Percentiles rank a stretch among this genome's conserved stretches.
phyloP scores from a whole-genome alignment of 2,888 invertebrate genomes.

The Oscheius sp. region DNA sequence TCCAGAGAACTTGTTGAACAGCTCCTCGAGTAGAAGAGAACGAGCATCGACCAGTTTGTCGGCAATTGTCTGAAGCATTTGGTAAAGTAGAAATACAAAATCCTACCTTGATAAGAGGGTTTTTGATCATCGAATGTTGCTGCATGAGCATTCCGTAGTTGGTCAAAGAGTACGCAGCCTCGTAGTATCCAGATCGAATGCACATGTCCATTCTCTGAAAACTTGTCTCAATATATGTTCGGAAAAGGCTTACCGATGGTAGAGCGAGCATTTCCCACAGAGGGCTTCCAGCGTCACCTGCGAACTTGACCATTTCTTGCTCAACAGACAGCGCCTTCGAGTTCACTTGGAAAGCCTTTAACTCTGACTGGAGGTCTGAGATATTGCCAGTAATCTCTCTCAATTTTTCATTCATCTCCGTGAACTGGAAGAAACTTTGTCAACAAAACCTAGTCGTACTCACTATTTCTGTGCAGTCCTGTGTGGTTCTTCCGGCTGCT shows the following conservation, averaged over 20 bases:
- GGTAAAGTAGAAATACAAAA: background rate
- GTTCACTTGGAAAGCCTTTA: conserved; percentile 58
- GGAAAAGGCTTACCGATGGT: conserved; percentile 50
- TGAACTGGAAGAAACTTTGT: conserved; percentile 58
- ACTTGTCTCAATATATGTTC: background rate
- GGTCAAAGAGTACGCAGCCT: conserved; percentile 70
- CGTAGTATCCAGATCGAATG: conserved; percentile 70
- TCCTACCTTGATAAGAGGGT: conserved; percentile 36
- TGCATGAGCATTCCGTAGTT: conserved; percentile 67
- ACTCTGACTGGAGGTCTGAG: conserved; percentile 54
- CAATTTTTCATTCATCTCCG: conserved; percentile 64
- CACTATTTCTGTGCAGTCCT: conserved; percentile 70
- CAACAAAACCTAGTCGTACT: conserved; percentile 5
- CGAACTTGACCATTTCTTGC: conserved; percentile 54
- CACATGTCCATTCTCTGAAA: conserved; percentile 71
- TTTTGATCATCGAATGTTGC: conserved; percentile 48
- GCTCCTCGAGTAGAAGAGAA: conserved; percentile 67
- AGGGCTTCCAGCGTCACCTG: conserved; percentile 54
- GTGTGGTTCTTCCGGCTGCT: conserved; percentile 70
- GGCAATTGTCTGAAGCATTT: conserved; percentile 56
- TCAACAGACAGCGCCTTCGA: conserved; percentile 56
- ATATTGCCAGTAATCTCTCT: conserved; percentile 57
- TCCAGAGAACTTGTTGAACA: conserved; percentile 72
- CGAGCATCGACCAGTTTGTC: conserved; percentile 69
- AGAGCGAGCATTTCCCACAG: conserved; percentile 68